Conservation (phyloP, 2,888 invertebrate genomes). For the Hyppa rectilinea region DNA sequence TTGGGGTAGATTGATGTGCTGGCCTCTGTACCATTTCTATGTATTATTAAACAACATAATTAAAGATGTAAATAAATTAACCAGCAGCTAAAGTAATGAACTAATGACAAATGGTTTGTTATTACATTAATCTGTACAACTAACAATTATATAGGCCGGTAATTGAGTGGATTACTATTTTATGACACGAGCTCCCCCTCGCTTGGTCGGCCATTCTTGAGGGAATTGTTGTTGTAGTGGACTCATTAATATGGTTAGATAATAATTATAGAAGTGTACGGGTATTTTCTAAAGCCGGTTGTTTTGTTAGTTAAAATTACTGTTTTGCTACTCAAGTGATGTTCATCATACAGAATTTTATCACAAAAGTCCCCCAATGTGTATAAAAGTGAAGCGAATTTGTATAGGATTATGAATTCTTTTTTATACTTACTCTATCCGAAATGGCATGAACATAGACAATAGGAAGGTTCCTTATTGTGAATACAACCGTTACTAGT, state of each 20-base stretch:
- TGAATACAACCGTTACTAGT: no score
- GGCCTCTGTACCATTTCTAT: no score
- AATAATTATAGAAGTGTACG: constrained; percentile 19
- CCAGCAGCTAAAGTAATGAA: constrained; percentile 22
- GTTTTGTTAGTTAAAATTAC: not conserved
- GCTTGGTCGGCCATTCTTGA: constrained; percentile 12
- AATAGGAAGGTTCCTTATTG: no score
- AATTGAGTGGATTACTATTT: constrained; percentile 44
- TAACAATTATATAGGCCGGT: constrained; percentile 47
- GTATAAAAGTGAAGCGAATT: no score
- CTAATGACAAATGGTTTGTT: constrained; percentile 37
- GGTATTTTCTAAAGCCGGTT: not conserved
- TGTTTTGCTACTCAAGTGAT: not conserved
- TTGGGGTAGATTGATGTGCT: no score
- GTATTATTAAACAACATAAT: constrained; percentile 37
- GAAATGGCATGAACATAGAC: no score
- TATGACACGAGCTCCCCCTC: constrained; percentile 32
- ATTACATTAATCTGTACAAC: constrained; percentile 49
- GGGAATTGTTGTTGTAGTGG: constrained; percentile 17
- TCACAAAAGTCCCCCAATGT: no score
- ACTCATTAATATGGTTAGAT: constrained; percentile 11
- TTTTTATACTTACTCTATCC: no score
- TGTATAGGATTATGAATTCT: no score
- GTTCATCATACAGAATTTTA: not conserved
- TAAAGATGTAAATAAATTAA: constrained; percentile 26